These are phyloP conservation scores for Lumbricus terrestris DNA, from an alignment of 2,888 invertebrate species.

Conservation along the genomic window DNA sequence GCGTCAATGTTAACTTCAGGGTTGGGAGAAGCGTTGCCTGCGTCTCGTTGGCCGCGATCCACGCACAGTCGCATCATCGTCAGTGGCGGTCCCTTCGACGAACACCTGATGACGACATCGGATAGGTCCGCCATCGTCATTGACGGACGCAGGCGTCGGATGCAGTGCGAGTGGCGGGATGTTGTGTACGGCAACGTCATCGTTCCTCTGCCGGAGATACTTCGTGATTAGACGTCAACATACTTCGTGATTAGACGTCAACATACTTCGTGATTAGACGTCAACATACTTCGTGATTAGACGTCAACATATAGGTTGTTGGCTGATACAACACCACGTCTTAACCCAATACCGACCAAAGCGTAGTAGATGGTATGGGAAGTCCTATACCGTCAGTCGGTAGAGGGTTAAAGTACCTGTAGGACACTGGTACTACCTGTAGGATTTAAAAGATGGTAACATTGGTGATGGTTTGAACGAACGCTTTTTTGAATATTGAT, in stretches of 20 bases:
- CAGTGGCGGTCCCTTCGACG: conserved; percentile 68
- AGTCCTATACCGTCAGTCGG: too few relatives aligned
- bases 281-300: background rate
- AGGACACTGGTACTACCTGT: background rate
- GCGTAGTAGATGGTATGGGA: too few relatives aligned
- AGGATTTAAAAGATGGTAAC: too few relatives aligned
- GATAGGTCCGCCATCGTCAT: conserved; percentile 72
- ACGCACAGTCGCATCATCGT: conserved; percentile 66
- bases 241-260: background rate
- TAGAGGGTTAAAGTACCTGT: background rate
- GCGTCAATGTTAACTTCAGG: background rate
- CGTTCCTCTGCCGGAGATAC: conserved; percentile 51
- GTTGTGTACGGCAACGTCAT: conserved; percentile 69
- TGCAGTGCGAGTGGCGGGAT: conserved; percentile 74
- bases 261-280: background rate
- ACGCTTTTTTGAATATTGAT: background rate
- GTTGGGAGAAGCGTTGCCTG: background rate
- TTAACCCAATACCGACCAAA: too few relatives aligned
- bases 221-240: background rate
- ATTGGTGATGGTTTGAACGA: background rate
- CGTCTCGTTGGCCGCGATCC: background rate
- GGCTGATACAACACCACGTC: too few relatives aligned
- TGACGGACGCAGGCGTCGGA: conserved; percentile 71
- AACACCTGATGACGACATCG: conserved; percentile 73
- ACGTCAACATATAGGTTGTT: too few relatives aligned